phyloP scores from a whole-genome alignment of 1,140 invertebrate species.

The Chelonus insularis region DNA sequence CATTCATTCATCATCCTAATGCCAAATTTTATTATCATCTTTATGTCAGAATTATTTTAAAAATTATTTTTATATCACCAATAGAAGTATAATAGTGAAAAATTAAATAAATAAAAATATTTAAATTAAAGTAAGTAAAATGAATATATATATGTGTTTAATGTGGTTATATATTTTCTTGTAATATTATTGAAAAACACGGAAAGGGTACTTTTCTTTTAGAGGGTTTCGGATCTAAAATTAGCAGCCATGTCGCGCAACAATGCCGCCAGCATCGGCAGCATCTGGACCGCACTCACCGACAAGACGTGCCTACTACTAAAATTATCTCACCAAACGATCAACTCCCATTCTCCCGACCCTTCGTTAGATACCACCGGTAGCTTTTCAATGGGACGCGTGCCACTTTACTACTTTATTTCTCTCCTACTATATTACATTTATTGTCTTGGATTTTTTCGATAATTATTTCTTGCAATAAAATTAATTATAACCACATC shows the following conservation, averaged over 20 bases:
- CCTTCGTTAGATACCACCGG: background rate
- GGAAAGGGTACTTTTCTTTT: conserved; percentile 30
- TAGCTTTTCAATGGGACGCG: background rate
- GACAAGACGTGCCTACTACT: conserved; percentile 22
- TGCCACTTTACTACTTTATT: background rate
- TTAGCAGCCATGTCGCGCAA: conserved; percentile 38
- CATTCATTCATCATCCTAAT: conserved; percentile 28
- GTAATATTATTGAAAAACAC: conserved; percentile 24
- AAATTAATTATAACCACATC: no score
- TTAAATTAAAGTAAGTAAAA: background rate
- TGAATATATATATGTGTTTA: background rate
- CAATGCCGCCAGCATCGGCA: conserved; percentile 38
- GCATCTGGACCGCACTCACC: conserved; percentile 39
- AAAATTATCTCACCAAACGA: conserved; percentile 39
- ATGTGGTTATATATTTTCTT: background rate
- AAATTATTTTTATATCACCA: no score
- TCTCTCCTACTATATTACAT: no score
- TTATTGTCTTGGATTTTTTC: no score
- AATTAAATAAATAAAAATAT: no score
- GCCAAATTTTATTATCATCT: background rate
- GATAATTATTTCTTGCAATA: no score
- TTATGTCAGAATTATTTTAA: background rate
- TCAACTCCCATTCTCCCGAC: conserved; percentile 16
- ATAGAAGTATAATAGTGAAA: no score
- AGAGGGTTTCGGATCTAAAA: conserved; percentile 35